Evolutionary conservation across 1,140 invertebrate genomes (phyloP).

Genomic region (Agrilus planipennis): DNA sequence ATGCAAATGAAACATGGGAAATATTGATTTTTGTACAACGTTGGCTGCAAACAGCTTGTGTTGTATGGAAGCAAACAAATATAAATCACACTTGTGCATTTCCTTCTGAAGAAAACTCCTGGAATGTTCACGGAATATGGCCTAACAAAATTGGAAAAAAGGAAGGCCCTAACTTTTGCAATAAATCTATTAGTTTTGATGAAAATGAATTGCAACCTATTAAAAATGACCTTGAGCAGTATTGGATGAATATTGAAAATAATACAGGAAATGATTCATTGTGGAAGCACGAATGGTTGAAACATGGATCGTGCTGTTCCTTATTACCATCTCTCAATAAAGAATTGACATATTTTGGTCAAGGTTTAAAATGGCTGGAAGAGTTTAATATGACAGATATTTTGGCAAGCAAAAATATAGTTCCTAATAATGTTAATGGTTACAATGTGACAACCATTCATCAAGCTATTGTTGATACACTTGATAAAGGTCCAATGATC

Average conservation of each 20-base stretch:
- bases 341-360: constrained; percentile 60
- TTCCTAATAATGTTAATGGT: constrained; percentile 42
- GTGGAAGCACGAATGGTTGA: constrained; percentile 76
- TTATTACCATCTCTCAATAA: constrained; percentile 44
- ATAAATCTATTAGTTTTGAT: constrained; percentile 53
- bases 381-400: constrained; percentile 52
- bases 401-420: constrained; percentile 42
- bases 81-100: constrained; percentile 47
- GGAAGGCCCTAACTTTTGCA: constrained; percentile 55
- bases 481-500: constrained; percentile 49
- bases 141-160: constrained; percentile 52
- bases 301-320: constrained; percentile 72
- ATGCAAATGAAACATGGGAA: constrained; percentile 47
- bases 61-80: constrained; percentile 50
- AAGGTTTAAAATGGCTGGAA: constrained; percentile 50
- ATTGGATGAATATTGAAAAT: constrained; percentile 64
- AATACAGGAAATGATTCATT: constrained; percentile 44
- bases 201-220: constrained; percentile 38
- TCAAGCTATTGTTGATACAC: constrained; percentile 39
- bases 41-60: constrained; percentile 68
- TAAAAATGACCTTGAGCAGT: constrained; percentile 44
- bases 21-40: constrained; percentile 67
- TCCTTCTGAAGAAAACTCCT: constrained; percentile 45
- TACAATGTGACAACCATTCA: constrained; percentile 46
- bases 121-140: constrained; percentile 78